Conservation (phyloP, 2,113 vertebrate genomes). For the Callospermophilus lateralis region DNA sequence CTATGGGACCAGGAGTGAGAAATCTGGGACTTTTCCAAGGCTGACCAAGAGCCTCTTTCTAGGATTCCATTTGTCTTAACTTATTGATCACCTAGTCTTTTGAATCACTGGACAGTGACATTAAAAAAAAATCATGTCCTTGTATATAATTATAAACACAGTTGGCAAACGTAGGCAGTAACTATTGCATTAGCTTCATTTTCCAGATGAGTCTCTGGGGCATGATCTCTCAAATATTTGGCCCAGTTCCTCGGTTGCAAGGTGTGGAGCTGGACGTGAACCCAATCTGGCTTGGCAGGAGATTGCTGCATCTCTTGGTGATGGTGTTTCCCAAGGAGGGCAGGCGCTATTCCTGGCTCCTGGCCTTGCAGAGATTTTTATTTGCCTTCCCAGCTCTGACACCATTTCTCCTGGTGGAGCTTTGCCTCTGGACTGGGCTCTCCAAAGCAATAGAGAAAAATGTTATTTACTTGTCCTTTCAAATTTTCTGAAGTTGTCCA, state of each 20-base stretch:
- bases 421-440: neutral
- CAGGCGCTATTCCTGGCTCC: neutral
- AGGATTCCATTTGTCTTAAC: rapidly evolving
- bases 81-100: neutral
- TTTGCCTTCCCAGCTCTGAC: neutral
- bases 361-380: neutral
- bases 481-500: neutral
- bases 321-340: neutral
- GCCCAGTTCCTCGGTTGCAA: rapidly evolving
- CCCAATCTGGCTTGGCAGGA: neutral
- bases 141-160: neutral
- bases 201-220: neutral
- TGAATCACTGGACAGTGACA: constrained; percentile 53
- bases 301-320: neutral
- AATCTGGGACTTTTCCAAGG: rapidly evolving
- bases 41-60: rapidly evolving
- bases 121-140: neutral
- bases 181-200: rapidly evolving
- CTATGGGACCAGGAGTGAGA: rapidly evolving
- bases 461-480: neutral
- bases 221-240: no score
- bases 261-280: neutral
- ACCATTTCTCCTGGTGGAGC: neutral
- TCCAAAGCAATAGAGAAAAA: no score
- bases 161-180: neutral